A percentile compares a stretch with the other conserved stretches of the same genome.
phyloP scores from a whole-genome alignment of 37 sponge, comb jelly and placozoan genomes.

The Geodia barretti region DNA sequence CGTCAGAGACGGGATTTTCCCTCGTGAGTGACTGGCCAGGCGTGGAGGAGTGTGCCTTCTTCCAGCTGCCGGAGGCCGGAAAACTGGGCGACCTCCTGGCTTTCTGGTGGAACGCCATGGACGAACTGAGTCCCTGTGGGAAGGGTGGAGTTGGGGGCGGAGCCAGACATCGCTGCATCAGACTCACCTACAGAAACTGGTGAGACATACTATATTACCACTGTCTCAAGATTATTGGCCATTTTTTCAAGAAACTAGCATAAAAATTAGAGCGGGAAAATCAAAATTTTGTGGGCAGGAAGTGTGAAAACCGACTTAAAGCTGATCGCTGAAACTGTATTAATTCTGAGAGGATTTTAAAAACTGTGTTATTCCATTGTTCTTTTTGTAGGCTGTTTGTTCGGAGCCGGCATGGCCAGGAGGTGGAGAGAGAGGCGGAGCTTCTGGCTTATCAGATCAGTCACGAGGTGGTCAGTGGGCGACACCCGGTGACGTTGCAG shows the following conservation, averaged over 20 bases:
- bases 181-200: conserved; percentile 45
- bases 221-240: too few relatives aligned
- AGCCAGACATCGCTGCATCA: conserved; percentile 22
- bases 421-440: conserved; percentile 46
- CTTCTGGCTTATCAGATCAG: conserved; percentile 59
- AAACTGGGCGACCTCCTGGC: conserved; percentile 64
- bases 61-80: conserved; percentile 39
- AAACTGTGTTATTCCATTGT: too few relatives aligned
- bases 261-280: too few relatives aligned
- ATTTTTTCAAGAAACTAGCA: too few relatives aligned
- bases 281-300: too few relatives aligned
- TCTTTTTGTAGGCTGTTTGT: conserved; percentile 15
- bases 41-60: conserved; percentile 28
- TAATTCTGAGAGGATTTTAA: too few relatives aligned
- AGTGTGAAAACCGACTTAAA: too few relatives aligned
- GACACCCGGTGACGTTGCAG: conserved; percentile 11
- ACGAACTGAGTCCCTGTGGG: conserved; percentile 32
- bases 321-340: too few relatives aligned
- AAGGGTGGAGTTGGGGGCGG: background rate
- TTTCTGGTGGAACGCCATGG: conserved; percentile 36
- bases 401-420: conserved; percentile 17
- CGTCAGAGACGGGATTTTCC: conserved; percentile 54
- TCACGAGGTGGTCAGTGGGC: conserved; percentile 24
- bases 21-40: conserved; percentile 84
- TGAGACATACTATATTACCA: background rate